Conservation (phyloP, 2,113 vertebrate genomes). For the Spea multiplicata region DNA sequence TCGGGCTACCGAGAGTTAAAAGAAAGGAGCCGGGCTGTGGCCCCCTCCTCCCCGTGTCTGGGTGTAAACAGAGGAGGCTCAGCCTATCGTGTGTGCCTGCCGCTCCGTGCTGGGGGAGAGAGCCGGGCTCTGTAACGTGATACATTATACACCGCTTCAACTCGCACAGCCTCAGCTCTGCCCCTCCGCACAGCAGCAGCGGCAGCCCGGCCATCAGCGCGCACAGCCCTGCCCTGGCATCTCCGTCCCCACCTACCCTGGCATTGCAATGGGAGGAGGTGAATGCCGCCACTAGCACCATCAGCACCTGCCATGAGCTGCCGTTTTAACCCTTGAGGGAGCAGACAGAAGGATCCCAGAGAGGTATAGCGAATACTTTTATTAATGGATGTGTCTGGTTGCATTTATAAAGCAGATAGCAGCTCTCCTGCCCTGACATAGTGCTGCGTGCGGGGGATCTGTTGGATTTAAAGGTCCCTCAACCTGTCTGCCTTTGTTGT, state of each 20-base stretch:
- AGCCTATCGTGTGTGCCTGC: constrained; percentile 83
- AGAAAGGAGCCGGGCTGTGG: constrained; percentile 61
- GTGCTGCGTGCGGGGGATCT: not conserved
- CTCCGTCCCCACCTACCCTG: constrained; percentile 1
- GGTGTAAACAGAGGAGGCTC: constrained; percentile 72
- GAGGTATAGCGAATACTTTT: constrained; percentile 60
- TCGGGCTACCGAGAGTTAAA: constrained; percentile 60
- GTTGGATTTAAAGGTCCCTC: not conserved
- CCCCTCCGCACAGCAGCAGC: constrained; percentile 63
- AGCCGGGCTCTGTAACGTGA: constrained; percentile 80
- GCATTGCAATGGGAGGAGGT: constrained; percentile 59
- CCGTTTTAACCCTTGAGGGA: constrained; percentile 65
- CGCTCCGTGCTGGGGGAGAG: constrained; percentile 64
- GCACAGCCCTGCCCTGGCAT: constrained; percentile 41
- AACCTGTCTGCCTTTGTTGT: not conserved
- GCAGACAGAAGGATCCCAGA: constrained; percentile 48
- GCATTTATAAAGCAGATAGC: not conserved
- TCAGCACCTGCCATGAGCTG: constrained; percentile 62
- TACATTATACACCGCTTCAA: constrained; percentile 75
- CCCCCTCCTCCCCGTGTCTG: constrained; percentile 58
- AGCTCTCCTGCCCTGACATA: not conserved
- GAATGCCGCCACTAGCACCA: constrained; percentile 57
- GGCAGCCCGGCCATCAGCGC: constrained; percentile 23
- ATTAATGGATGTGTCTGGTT: not conserved
- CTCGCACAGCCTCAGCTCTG: constrained; percentile 68